Percentiles rank a stretch among this genome's conserved stretches.
phyloP scores from a whole-genome alignment of 2,888 invertebrate species.

The Oscheius sp. region DNA sequence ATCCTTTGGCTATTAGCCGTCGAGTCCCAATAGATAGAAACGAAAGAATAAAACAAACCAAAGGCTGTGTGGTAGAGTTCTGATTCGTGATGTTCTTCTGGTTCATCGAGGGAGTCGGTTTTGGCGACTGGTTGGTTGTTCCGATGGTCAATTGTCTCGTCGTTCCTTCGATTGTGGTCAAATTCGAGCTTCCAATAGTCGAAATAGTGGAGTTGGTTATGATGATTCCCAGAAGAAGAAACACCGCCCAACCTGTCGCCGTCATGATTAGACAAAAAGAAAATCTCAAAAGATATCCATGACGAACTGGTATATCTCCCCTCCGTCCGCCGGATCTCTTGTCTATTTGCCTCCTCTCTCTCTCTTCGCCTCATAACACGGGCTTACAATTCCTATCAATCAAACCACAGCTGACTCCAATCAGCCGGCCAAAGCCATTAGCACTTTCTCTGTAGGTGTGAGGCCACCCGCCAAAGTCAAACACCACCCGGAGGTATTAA shows the following conservation, averaged over 20 bases:
- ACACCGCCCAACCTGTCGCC: neutral
- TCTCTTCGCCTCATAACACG: conserved; percentile 10
- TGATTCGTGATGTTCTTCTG: too few species aligned
- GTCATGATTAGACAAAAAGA: conserved; percentile 3
- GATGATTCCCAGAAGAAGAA: neutral
- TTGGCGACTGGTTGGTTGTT: too few species aligned
- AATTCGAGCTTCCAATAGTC: neutral
- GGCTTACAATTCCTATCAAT: conserved; percentile 14
- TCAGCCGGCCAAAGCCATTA: neutral
- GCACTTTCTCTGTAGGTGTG: neutral
- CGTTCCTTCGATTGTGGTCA: neutral
- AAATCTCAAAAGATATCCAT: neutral
- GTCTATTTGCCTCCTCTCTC: conserved; percentile 9
- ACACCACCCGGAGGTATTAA: conserved; percentile 2
- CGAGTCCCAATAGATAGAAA: neutral
- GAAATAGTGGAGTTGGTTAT: too few species aligned
- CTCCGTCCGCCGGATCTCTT: conserved; percentile 7
- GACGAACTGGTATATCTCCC: neutral
- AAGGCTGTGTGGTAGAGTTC: too few species aligned
- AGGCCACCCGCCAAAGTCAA: neutral
- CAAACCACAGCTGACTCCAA: conserved; percentile 17
- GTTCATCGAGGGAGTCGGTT: too few species aligned
- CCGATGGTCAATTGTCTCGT: neutral
- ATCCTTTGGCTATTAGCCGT: too few species aligned
- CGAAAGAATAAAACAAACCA: too few species aligned